These are phyloP conservation scores for Chelon auratus DNA, from an alignment of 2,797 vertebrate genomes.

Conservation along the genomic window DNA sequence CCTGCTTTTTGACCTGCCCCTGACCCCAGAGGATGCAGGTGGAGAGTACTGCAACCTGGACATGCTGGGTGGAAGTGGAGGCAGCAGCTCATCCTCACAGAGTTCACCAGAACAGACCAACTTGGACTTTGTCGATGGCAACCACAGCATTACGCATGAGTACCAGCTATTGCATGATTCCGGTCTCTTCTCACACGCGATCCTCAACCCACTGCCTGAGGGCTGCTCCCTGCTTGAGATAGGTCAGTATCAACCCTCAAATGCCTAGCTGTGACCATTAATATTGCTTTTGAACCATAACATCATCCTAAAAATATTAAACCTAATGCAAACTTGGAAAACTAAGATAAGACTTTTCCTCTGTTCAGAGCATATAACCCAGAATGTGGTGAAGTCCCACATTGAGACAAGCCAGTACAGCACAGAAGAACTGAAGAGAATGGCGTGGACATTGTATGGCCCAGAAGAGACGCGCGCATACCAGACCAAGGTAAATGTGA, in stretches of 20 bases:
- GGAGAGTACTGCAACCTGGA: conserved; percentile 89
- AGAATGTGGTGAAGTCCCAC: conserved; percentile 93
- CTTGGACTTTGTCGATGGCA: conserved; percentile 84
- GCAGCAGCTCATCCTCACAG: conserved; percentile 87
- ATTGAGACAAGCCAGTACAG: conserved; percentile 93
- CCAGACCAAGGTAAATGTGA: conserved; percentile 87
- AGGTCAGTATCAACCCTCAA: conserved; percentile 76
- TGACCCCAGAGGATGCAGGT: conserved; percentile 87
- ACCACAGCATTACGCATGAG: conserved; percentile 88
- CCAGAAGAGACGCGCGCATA: conserved; percentile 88
- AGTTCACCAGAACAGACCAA: conserved; percentile 89
- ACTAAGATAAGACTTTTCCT: conserved; percentile 14
- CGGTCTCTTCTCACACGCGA: conserved; percentile 81
- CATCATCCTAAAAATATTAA: no score
- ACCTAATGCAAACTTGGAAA: not conserved
- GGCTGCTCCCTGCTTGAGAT: conserved; percentile 87
- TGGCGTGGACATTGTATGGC: conserved; percentile 88
- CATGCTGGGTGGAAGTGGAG: conserved; percentile 82
- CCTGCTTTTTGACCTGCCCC: conserved; percentile 91
- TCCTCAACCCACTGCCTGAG: conserved; percentile 78
- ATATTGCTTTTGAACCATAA: no score
- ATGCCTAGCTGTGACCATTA: not conserved
- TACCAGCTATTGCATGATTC: conserved; percentile 89
- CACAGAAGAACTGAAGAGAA: conserved; percentile 89
- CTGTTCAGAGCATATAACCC: conserved; percentile 86